Evolutionary conservation across 2,888 invertebrate genomes (phyloP).

Genomic region (Noctua comes): DNA sequence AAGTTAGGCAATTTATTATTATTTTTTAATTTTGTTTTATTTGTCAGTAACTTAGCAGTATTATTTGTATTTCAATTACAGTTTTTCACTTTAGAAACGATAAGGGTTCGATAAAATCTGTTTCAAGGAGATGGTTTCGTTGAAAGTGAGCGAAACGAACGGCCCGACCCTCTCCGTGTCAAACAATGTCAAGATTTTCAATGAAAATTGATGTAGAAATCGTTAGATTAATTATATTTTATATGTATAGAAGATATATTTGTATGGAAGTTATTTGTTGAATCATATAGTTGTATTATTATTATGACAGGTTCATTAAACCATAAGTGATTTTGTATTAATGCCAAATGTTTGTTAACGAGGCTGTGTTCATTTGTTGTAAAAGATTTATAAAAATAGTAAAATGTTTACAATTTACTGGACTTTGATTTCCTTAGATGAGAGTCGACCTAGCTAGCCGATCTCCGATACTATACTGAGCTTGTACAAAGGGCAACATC

Average conservation of each 20-base stretch:
- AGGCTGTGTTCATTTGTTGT: constrained; percentile 76
- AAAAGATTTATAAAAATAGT: constrained; percentile 74
- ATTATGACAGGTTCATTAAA: constrained; percentile 64
- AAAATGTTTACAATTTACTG: constrained; percentile 71
- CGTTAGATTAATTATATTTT: constrained; percentile 58
- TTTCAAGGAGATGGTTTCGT: constrained; percentile 81
- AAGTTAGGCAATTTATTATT: neutral
- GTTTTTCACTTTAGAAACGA: constrained; percentile 88
- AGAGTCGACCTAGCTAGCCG: constrained; percentile 41
- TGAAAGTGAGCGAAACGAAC: constrained; percentile 66
- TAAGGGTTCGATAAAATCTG: constrained; percentile 87
- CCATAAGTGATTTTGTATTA: constrained; percentile 68
- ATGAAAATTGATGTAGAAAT: constrained; percentile 68
- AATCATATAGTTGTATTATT: constrained; percentile 67
- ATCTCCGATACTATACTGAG: constrained; percentile 8
- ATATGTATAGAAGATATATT: constrained; percentile 66
- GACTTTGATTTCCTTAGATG: constrained; percentile 69
- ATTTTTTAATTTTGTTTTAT: constrained; percentile 28
- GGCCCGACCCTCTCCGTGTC: constrained; percentile 59
- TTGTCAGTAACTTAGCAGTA: constrained; percentile 66
- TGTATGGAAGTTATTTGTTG: constrained; percentile 67
- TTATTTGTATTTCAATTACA: constrained; percentile 82
- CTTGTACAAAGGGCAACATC: neutral
- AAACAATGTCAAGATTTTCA: constrained; percentile 73
- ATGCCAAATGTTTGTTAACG: constrained; percentile 73